phyloP scores from a whole-genome alignment of 2,797 vertebrate species.

The Galagoides demidoff region DNA sequence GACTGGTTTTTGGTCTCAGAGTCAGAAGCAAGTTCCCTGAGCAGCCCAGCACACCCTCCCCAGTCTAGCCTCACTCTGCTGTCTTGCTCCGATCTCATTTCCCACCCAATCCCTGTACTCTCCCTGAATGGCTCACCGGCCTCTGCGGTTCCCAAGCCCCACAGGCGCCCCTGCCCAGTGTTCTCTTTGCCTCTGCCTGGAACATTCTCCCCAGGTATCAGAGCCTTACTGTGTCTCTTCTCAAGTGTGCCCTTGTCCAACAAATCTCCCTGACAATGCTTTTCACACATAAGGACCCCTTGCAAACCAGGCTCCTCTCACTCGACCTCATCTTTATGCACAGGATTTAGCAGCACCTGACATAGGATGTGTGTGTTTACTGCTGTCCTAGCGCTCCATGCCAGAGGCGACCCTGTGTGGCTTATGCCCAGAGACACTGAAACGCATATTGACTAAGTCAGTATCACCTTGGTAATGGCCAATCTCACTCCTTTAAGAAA shows the following conservation, averaged over 20 bases:
- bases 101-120: no score
- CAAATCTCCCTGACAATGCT: not conserved
- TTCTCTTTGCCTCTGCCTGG: not conserved
- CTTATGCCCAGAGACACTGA: not conserved
- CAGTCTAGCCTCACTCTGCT: not conserved
- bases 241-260: not conserved
- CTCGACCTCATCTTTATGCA: not conserved
- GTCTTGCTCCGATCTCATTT: not conserved
- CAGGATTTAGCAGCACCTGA: not conserved
- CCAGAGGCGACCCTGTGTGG: not conserved
- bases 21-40: not conserved
- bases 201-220: not conserved
- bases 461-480: not conserved
- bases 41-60: not conserved
- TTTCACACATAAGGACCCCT: not conserved
- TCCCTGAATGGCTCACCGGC: rapidly evolving
- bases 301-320: not conserved
- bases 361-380: not conserved
- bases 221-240: not conserved
- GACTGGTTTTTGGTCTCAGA: not conserved
- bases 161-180: no score
- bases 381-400: not conserved
- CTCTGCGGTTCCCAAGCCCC: not conserved
- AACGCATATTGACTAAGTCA: not conserved
- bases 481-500: not conserved